Base-by-base conservation (phyloP, 2,113 vertebrate species). In the Tautogolabrus adspersus region DNA sequence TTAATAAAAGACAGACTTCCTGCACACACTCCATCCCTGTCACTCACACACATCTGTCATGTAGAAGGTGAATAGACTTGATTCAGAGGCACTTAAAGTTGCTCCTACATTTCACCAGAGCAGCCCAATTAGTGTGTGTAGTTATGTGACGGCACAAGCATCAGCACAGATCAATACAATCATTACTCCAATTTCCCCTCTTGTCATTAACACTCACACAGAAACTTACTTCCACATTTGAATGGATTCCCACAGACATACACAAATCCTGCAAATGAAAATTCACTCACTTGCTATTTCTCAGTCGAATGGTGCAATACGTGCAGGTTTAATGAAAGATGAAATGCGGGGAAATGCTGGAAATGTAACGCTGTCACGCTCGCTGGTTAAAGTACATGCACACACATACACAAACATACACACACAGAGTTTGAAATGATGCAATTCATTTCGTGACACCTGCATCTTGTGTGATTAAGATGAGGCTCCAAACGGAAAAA, bases 161-260 rank as follows among this genome's bases (percentile, higher is more conserved):
- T 88, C 81, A 80, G 81, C 63, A 73, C 58, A 51, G 72, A 90
- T 90, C 89, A 84, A 88, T 90, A 84, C 70, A 78, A 86, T 87
- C 88, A 83, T 90, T 92, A 89, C 79, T 86, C 69, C 86, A 74
- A 86, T 91, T 85, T 86, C 82, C 84, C 42, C 64, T 72, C 65
- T 55, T 69, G 79, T 82, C 81, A 85, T 88, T 87, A 86, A 83
- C 70, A 66, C 70, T 75, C 44, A 10, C 38, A 56, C 30, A 22
- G 30, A 82, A 81, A 80, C 69, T 56, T 49, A 56, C 62, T 84
- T 75, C 64, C 76, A 75, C 38, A 69, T 75, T 79, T 64, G 54
- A 55, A 72, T 40, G 42, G 62, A 69, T 71, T 72, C 64, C 75
- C 71, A 54, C 61, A 77, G 49, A 81, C 55, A 30, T 58, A 61